Conservation (phyloP, 1,140 invertebrate genomes). For the Drosophila tropicalis region DNA sequence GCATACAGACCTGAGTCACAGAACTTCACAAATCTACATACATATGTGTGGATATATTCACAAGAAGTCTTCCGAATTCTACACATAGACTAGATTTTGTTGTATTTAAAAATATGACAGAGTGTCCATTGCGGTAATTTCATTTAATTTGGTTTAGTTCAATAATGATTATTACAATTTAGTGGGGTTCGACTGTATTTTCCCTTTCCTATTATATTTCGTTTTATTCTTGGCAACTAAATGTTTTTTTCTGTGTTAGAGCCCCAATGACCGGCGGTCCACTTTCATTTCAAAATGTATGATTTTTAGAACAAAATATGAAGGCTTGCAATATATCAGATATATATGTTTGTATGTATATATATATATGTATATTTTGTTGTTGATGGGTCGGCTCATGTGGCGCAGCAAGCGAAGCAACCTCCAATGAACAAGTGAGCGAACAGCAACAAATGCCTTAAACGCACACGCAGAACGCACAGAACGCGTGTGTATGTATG, state of each 20-base stretch:
- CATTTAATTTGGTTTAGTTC: too few species aligned
- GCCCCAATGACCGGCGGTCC: background rate
- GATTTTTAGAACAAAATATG: constrained; percentile 43
- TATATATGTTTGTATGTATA: too few species aligned
- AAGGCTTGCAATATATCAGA: constrained; percentile 55
- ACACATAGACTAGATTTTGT: too few species aligned
- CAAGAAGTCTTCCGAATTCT: too few species aligned
- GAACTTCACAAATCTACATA: too few species aligned
- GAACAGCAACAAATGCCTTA: constrained; percentile 24
- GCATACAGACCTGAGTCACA: too few species aligned
- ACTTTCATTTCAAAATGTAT: constrained; percentile 32
- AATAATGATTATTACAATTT: too few species aligned
- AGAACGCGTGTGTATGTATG: constrained; percentile 16
- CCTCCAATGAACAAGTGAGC: constrained; percentile 22
- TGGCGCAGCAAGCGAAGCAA: constrained; percentile 18
- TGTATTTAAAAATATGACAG: too few species aligned
- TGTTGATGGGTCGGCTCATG: constrained; percentile 30
- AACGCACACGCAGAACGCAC: constrained; percentile 31
- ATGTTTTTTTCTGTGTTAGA: background rate
- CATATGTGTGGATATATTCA: too few species aligned
- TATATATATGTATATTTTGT: constrained; percentile 26
- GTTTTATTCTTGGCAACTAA: constrained; percentile 2
- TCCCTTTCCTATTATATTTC: background rate
- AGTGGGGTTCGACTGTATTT: too few species aligned
- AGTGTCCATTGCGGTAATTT: too few species aligned